Conservation (phyloP, 2,888 invertebrate genomes). For the Acrobasis consociella region DNA sequence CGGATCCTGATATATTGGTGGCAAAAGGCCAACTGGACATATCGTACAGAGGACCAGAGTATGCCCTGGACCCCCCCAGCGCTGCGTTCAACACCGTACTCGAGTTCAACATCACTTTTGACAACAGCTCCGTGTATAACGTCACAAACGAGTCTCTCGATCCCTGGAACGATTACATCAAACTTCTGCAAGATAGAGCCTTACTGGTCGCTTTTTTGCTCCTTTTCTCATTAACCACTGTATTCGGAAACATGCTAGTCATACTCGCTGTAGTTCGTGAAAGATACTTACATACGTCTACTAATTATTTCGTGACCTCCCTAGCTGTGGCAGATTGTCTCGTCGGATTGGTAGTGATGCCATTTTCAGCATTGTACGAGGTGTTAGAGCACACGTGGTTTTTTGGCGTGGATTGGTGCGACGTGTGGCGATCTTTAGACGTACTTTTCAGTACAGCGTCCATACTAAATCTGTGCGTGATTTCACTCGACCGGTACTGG, state of each 20-base stretch:
- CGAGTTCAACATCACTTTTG: conserved; percentile 65
- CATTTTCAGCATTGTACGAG: conserved; percentile 96
- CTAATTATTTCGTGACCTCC: conserved; percentile 98
- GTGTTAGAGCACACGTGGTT: conserved; percentile 95
- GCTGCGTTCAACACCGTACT: conserved; percentile 54
- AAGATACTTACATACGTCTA: conserved; percentile 96
- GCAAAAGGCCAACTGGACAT: conserved; percentile 72
- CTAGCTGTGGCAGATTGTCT: conserved; percentile 98
- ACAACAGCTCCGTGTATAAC: conserved; percentile 58
- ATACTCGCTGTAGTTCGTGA: conserved; percentile 96
- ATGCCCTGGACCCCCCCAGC: conserved; percentile 51
- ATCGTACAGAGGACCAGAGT: conserved; percentile 62
- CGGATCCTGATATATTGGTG: conserved; percentile 65
- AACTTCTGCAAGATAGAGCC: conserved; percentile 85
- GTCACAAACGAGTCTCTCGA: conserved; percentile 53
- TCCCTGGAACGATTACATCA: conserved; percentile 74
- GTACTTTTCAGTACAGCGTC: conserved; percentile 98
- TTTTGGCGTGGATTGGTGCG: conserved; percentile 98
- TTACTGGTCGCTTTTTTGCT: conserved; percentile 91
- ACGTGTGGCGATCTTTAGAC: conserved; percentile 98
- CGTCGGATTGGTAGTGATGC: conserved; percentile 98
- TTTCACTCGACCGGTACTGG: conserved; percentile 98
- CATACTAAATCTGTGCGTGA: conserved; percentile 98
- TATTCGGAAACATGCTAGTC: conserved; percentile 97
- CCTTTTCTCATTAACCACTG: conserved; percentile 94